Evolutionary conservation across 1,140 invertebrate species (phyloP), one percentile per base, ranked within the genome.

Genomic region (Bombus fervidus): DNA sequence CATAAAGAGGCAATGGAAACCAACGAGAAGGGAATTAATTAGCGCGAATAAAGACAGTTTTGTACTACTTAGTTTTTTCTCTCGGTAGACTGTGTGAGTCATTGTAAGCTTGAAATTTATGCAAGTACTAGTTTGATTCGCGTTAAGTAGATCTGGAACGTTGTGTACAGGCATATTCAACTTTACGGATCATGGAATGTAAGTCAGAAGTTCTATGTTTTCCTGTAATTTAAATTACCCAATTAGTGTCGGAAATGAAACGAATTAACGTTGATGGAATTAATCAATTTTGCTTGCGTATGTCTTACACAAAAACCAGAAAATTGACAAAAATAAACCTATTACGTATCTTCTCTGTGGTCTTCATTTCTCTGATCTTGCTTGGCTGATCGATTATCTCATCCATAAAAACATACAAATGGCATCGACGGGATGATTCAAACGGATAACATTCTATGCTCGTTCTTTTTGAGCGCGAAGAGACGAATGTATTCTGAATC

Each of bases 401-500:
- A 8, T 10, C 10, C 22, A 12, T 53, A 83, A 78, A 83, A 78
- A 78, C 64, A 43, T 43, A 78, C 73, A 83, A 76, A 69, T 66
- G 53, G 5, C 12, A 66, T 62, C 53, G 69, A 39, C 34, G 64
- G 41, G 5, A 69, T 41, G 34, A 72, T 43, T 81, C 66, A 22
- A 39, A 75, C 74, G 62, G 43, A 84, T 87, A 62, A 87, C 64
- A 87, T 83, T 74, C 31, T 57, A n/a, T 4, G 34, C 39, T 59
- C 62, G 87, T 82, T 82, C n/a, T 69, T 34, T 57, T 10, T 43
- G 43, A 74, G 68, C 68, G 68, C 18, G 25, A 89, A 47, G 59
- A 85, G 68, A 87, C 76, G 62, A 59, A 81, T 39, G 85, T 74
- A 64, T 43, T 57, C 22, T 18, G 53, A 84, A 59, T 66, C 62